Base-by-base conservation (phyloP, 92 coral and sea anemone genomes). In the Paragorgia papillata region DNA sequence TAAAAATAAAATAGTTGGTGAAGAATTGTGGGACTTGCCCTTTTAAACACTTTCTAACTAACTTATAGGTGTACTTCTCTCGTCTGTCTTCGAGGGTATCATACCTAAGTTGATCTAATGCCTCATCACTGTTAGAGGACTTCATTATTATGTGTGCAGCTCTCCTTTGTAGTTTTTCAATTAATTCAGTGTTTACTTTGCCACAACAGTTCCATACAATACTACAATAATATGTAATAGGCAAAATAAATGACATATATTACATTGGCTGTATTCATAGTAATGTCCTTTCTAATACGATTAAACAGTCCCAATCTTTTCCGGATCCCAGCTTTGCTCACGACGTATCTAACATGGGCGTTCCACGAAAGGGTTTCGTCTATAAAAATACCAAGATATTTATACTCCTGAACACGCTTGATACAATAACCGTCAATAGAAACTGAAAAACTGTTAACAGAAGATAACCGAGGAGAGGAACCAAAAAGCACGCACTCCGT, bases 201-300 rank as follows among this genome's bases (percentile, higher is more conserved):
- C 81, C 88, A 50, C 84, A 71, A 37, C 77, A 79, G 34, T 79
- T 79, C 85, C 81, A 84, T 0, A 84, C 84, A 7, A 60, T 24
- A 28, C 43, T 64, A 28, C 84, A 78, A 35, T 78, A 84, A 0
- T 79, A 84, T 3, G 34, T 17, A 25, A 70, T 22, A 2, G 84
- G 84, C 1, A 71, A n/a, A 57, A 79, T 70, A 51, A 78, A 84
- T 1, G 84, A 69, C 67, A 14, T 70, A 70, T 24, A 79, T 61
- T 25, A 35, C 58, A 39, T 49, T 37, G 27, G 84, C 80, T 6
- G 88, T 66, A 6, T 84, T 21, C 71, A 69, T 79, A 51, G 61
- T 68, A 18, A 84, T 25, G 62, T 68, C 58, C 66, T 79, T 69
- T 43, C 84, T 84, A 15, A 76, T 68, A 10, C 88, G 83, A 65